A percentile compares a stretch with the other conserved stretches of the same genome.
These are phyloP conservation scores for Podotricha telesiphe DNA, from an alignment of 2,888 invertebrate species.

Conservation along the genomic window DNA sequence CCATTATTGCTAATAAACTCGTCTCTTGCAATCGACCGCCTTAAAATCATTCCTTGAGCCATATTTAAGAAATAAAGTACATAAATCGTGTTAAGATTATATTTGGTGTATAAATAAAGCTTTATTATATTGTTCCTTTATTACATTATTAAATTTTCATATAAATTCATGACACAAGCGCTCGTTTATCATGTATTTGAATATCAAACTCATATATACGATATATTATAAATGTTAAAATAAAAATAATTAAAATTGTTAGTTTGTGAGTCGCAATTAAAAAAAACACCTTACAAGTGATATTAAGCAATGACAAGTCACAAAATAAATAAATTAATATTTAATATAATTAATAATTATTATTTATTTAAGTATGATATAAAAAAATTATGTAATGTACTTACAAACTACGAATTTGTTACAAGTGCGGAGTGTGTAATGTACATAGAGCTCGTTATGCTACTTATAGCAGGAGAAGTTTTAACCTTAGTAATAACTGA, in stretches of 20 bases:
- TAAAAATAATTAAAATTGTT: background rate
- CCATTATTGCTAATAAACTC: slow-evolving; percentile 76
- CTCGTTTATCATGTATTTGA: background rate
- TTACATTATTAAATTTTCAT: background rate
- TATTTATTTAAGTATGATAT: background rate
- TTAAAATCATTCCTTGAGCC: slow-evolving; percentile 65
- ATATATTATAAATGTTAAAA: too few relatives aligned
- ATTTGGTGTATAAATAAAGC: background rate
- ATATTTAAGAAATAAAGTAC: slow-evolving; percentile 49
- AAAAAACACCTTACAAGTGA: background rate
- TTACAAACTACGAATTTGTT: background rate
- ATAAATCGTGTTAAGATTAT: background rate
- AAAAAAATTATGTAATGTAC: background rate
- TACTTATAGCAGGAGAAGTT: too few relatives aligned
- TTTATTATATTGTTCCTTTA: background rate
- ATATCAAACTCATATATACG: background rate
- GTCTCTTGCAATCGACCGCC: slow-evolving; percentile 70
- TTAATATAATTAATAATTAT: background rate
- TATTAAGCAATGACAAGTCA: background rate
- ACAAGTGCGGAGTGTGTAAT: too few relatives aligned
- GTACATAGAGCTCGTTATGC: too few relatives aligned
- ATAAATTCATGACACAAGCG: background rate
- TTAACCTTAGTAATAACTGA: too few relatives aligned
- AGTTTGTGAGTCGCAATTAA: background rate
- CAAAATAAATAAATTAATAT: background rate